Evolutionary conservation across 1,140 invertebrate genomes (phyloP).

Genomic region (Acromyrmex echinatior): DNA sequence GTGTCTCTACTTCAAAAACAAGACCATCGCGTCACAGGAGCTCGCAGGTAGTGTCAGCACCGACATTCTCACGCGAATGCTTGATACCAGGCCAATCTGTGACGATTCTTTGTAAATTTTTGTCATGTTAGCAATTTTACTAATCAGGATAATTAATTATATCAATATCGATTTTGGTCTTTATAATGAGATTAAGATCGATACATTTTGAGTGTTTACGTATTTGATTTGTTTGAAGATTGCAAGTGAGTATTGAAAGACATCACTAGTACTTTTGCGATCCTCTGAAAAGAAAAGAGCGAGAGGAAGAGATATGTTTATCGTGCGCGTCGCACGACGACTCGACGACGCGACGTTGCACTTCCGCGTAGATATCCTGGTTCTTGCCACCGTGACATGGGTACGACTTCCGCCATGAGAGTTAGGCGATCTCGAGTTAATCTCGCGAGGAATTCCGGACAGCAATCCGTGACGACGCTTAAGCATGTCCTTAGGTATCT

Average conservation of each 20-base stretch:
- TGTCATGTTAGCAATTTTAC: neutral
- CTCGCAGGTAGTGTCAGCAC: slow-evolving; percentile 34
- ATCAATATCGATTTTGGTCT: neutral
- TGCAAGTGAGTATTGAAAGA: neutral
- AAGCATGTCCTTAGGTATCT: slow-evolving; percentile 42
- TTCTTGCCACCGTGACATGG: slow-evolving; percentile 62
- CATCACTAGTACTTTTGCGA: neutral
- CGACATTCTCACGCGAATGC: slow-evolving; percentile 10
- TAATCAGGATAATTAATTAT: neutral
- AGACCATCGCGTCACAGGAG: slow-evolving; percentile 66
- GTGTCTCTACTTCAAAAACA: slow-evolving; percentile 66
- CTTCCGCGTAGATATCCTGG: slow-evolving; percentile 75
- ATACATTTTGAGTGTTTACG: neutral
- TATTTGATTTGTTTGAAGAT: slow-evolving; percentile 16
- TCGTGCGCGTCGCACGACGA: slow-evolving; percentile 66
- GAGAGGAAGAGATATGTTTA: slow-evolving; percentile 68
- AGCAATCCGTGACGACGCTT: slow-evolving; percentile 21
- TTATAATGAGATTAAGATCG: neutral
- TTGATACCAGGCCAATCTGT: neutral
- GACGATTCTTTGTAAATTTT: neutral
- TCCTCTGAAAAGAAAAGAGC: slow-evolving; percentile 57
- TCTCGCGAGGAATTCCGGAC: slow-evolving; percentile 54
- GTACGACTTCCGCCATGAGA: slow-evolving; percentile 66
- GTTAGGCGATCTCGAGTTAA: slow-evolving; percentile 65
- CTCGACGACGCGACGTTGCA: slow-evolving; percentile 70